Evolutionary conservation across 1,140 invertebrate species (phyloP).

Genomic region (Drosophila sp.): DNA sequence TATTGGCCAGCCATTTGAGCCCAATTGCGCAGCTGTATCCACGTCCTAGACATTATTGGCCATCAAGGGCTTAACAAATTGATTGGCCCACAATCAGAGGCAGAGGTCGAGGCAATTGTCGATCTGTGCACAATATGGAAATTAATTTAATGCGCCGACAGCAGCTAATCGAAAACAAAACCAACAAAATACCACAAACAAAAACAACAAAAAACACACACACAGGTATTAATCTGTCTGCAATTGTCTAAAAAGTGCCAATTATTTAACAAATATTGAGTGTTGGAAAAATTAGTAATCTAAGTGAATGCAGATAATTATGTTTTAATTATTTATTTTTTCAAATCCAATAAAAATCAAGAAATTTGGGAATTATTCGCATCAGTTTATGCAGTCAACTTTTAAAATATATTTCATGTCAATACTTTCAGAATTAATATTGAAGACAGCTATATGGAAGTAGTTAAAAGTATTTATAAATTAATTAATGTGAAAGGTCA

Average conservation of each 20-base stretch:
- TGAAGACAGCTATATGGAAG: too few species aligned
- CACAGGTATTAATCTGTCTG: not conserved
- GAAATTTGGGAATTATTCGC: too few species aligned
- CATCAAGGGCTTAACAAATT: constrained; percentile 69
- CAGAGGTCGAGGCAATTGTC: not conserved
- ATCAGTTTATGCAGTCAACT: too few species aligned
- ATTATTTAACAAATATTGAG: not conserved
- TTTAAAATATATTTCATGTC: too few species aligned
- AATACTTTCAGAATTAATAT: too few species aligned
- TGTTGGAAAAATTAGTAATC: too few species aligned
- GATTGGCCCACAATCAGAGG: constrained; percentile 37
- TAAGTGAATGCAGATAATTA: too few species aligned
- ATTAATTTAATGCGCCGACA: constrained; percentile 50
- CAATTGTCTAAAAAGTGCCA: not conserved
- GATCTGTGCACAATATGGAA: constrained; percentile 10
- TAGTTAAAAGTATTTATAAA: too few species aligned
- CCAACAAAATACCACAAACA: not conserved
- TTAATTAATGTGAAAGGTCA: too few species aligned
- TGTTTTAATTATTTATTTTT: too few species aligned
- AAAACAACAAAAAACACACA: not conserved
- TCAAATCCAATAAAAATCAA: too few species aligned
- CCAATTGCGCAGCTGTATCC: constrained; percentile 62
- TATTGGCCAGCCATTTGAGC: constrained; percentile 48
- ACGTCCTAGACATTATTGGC: constrained; percentile 38
- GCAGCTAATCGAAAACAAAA: constrained; percentile 15